Evolutionary conservation across 1,140 invertebrate species (phyloP).

Genomic region (Cyphomyrmex costatus): DNA sequence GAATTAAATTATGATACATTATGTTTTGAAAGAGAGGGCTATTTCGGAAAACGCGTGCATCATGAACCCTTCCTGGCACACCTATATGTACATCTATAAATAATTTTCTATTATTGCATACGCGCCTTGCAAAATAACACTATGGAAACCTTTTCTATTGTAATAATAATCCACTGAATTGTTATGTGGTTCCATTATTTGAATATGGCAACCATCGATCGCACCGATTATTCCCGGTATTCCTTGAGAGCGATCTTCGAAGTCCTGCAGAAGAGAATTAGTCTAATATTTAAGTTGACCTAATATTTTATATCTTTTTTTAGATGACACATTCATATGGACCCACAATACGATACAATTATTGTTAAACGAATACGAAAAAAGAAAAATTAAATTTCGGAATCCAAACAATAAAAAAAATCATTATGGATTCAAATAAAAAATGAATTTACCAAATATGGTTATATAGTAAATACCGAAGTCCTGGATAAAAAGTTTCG

Average conservation of each 20-base stretch:
- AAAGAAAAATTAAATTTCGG: slow-evolving; percentile 18
- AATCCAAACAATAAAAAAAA: slow-evolving; percentile 5
- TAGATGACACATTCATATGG: neutral
- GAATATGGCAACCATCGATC: slow-evolving; percentile 5
- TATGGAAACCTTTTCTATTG: slow-evolving; percentile 8
- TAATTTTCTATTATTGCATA: neutral
- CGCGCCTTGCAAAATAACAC: too few relatives aligned
- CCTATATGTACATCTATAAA: slow-evolving; percentile 31
- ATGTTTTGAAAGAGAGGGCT: slow-evolving; percentile 12
- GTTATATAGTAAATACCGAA: neutral
- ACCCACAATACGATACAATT: neutral
- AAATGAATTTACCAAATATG: neutral
- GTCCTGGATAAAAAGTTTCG: neutral
- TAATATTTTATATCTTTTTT: neutral
- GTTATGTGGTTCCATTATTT: neutral
- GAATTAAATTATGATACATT: slow-evolving; percentile 6
- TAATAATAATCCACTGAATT: slow-evolving; percentile 7
- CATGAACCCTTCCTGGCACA: slow-evolving; percentile 16
- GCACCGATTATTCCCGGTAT: slow-evolving; percentile 8
- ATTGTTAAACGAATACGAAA: neutral
- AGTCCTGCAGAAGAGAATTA: neutral
- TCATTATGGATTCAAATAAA: neutral
- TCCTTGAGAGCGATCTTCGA: neutral
- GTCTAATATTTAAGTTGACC: neutral
- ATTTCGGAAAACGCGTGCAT: slow-evolving; percentile 26